Conservation (phyloP, 2,113 vertebrate species). For the Synchiropus splendidus region DNA sequence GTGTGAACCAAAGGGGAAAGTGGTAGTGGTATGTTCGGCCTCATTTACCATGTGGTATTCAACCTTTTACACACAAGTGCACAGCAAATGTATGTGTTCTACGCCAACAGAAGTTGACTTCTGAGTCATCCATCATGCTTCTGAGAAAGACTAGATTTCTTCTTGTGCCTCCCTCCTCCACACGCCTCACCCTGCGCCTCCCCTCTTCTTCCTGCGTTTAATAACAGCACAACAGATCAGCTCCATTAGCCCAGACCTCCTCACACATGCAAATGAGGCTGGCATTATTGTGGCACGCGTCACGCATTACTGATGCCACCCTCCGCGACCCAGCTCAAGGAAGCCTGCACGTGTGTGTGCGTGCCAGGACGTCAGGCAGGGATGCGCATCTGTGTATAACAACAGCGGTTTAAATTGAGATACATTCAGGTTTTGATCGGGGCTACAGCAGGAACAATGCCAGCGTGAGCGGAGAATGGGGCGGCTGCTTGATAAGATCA, state of each 20-base stretch:
- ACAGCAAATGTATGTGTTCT: conserved; percentile 1
- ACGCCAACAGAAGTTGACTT: conserved; percentile 6
- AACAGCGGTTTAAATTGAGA: conserved; percentile 38
- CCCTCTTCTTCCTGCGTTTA: conserved; percentile 25
- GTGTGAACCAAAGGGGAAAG: conserved; percentile 36
- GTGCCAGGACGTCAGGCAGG: neutral
- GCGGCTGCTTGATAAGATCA: conserved; percentile 17
- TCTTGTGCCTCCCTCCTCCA: conserved; percentile 24
- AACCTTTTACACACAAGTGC: conserved; percentile 15
- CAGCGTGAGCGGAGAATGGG: conserved; percentile 8
- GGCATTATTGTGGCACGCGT: conserved; percentile 34
- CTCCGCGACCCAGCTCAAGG: conserved; percentile 23
- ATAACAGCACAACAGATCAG: conserved; percentile 52
- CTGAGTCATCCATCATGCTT: conserved; percentile 33
- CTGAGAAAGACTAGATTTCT: conserved; percentile 16
- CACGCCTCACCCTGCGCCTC: neutral
- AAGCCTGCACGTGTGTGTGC: conserved; percentile 10
- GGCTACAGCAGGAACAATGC: conserved; percentile 1
- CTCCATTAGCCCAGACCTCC: conserved; percentile 53
- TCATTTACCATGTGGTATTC: conserved; percentile 49
- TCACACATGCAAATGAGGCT: conserved; percentile 59
- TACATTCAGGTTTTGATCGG: conserved; percentile 39
- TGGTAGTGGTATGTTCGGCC: conserved; percentile 29
- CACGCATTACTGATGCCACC: conserved; percentile 37
- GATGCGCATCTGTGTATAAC: conserved; percentile 14